These are phyloP conservation scores for Ctenodactylus gundi DNA, from an alignment of 2,113 vertebrate species.

Conservation along the genomic window DNA sequence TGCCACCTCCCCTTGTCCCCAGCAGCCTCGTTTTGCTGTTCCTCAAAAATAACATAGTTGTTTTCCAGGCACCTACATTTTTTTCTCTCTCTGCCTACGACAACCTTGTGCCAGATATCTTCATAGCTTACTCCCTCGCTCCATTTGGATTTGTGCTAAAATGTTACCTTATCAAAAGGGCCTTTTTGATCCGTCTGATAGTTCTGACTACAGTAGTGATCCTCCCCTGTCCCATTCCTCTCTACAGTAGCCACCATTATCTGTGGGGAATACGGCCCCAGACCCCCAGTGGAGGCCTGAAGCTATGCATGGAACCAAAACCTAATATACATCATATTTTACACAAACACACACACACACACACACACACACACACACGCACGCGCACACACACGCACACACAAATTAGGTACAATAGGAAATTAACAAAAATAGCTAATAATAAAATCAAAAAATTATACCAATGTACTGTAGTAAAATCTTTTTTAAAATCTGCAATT, in stretches of 20 bases:
- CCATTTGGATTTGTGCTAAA: constrained; percentile 12
- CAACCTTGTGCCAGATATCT: background rate
- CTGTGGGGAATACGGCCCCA: background rate
- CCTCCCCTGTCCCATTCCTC: background rate
- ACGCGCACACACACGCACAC: background rate
- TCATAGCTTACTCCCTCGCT: constrained; percentile 6
- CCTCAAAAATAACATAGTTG: constrained; percentile 22
- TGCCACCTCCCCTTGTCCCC: background rate
- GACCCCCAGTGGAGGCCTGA: background rate
- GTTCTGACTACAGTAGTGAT: background rate
- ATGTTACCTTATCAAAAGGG: background rate
- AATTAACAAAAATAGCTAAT: background rate
- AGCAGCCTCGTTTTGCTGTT: background rate
- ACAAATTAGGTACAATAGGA: background rate
- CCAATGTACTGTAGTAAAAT: background rate
- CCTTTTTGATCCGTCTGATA: background rate
- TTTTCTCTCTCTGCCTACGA: background rate
- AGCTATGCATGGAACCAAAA: background rate
- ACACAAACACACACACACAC: background rate
- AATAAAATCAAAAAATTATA: background rate
- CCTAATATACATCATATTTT: background rate
- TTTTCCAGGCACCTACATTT: constrained; percentile 38
- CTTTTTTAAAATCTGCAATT: background rate
- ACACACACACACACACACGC: background rate
- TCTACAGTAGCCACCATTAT: background rate